These are phyloP conservation scores for Chromis chromis DNA, from an alignment of 2,797 vertebrate species.

Conservation along the genomic window DNA sequence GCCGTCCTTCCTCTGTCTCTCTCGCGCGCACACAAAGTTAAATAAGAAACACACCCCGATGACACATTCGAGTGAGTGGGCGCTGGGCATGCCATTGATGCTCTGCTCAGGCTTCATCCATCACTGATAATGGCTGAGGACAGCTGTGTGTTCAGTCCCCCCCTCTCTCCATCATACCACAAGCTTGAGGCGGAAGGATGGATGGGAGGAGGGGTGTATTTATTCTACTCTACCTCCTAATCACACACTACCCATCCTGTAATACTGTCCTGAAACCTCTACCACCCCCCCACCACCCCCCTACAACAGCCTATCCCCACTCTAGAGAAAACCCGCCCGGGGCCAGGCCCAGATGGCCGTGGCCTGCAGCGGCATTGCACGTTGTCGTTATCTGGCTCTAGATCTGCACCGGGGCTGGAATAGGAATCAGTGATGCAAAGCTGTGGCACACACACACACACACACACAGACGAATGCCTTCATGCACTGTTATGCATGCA, in stretches of 20 bases:
- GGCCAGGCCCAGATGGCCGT: slow-evolving; percentile 80
- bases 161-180: slow-evolving; percentile 79
- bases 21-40: slow-evolving; percentile 27
- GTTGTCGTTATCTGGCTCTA: slow-evolving; percentile 50
- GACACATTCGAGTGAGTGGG: slow-evolving; percentile 74
- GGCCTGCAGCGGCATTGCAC: slow-evolving; percentile 78
- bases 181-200: slow-evolving; percentile 65
- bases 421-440: slow-evolving; percentile 79
- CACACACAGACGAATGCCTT: slow-evolving; percentile 28
- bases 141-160: slow-evolving; percentile 86
- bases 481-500: slow-evolving; percentile 29
- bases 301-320: slow-evolving; percentile 11
- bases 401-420: slow-evolving; percentile 78
- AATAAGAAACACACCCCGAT: slow-evolving; percentile 54
- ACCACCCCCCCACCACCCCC: background rate
- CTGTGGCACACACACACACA: slow-evolving; percentile 55
- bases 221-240: slow-evolving; percentile 72
- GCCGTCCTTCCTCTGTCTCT: slow-evolving; percentile 28
- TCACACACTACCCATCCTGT: slow-evolving; percentile 64
- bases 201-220: slow-evolving; percentile 81
- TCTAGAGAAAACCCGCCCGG: slow-evolving; percentile 58
- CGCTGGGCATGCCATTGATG: slow-evolving; percentile 80
- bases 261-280: slow-evolving; percentile 54
- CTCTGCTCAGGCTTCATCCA: slow-evolving; percentile 86
- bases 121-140: slow-evolving; percentile 86